These are phyloP conservation scores for Mastigias papua DNA, from an alignment of 30 jellyfish, hydroid and myxozoan species.

Conservation along the genomic window DNA sequence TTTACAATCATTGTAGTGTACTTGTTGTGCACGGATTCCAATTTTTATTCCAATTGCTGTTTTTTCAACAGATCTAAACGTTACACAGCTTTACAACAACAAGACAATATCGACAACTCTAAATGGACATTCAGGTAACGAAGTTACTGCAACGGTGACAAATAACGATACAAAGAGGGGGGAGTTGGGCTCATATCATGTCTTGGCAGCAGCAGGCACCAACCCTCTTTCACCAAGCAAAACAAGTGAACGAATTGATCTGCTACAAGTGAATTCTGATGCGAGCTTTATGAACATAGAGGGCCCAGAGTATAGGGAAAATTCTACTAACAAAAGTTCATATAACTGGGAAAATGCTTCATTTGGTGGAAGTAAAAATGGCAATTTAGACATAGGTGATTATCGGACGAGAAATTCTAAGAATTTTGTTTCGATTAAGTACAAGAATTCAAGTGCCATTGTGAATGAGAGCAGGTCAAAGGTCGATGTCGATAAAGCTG, in stretches of 20 bases:
- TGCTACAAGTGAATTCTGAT: constrained; percentile 25
- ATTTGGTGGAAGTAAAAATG: neutral
- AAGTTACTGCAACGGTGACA: neutral
- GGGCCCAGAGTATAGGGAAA: too few relatives aligned
- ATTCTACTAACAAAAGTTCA: neutral
- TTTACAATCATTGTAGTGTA: too few relatives aligned
- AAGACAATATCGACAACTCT: neutral
- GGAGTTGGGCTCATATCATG: constrained; percentile 77
- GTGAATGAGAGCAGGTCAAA: neutral
- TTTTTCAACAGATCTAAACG: neutral
- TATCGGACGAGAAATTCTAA: neutral
- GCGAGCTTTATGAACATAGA: too few relatives aligned
- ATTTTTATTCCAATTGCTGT: neutral
- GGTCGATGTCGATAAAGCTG: neutral
- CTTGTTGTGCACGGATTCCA: too few relatives aligned
- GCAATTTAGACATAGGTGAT: neutral
- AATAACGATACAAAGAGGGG: neutral
- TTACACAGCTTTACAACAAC: neutral
- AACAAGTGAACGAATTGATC: constrained; percentile 71
- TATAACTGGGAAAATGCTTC: neutral
- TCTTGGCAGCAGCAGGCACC: constrained; percentile 67
- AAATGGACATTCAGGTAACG: neutral
- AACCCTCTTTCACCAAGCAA: constrained; percentile 75
- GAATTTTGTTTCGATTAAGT: neutral
- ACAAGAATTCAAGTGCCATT: neutral